Base-by-base conservation (phyloP, 2,113 vertebrate species). In the Puma concolor region DNA sequence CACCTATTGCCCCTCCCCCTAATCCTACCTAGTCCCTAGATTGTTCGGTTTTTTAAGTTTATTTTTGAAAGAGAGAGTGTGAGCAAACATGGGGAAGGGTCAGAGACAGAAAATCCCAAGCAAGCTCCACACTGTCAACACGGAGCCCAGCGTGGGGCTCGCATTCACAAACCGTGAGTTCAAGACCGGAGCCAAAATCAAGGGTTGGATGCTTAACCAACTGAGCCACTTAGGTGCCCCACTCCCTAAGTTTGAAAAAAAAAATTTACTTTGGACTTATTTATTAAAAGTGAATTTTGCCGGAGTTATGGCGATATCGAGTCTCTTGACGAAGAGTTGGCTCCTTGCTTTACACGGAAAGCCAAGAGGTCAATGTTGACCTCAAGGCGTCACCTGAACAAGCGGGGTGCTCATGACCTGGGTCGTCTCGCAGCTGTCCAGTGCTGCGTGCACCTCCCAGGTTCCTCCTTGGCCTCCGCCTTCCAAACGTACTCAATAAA, bases 401-500 rank as follows among this genome's bases (percentile, higher is more conserved):
- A 29, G 7, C 3, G 2, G 67, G 11, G 36, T 31, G 25, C 7
- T 77, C 33, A 1, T 8, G 5, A 23, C 27, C 33, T 5, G 19
- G 4, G 5, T 12, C 0, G 3, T 0, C 38, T 36, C 23, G 19
- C 63, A 4, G 11, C 5, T n/a, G 4, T 21, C 21, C 11, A 1
- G 1, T 11, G 14, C 1, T 2, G 9, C 16, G 17, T 4, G 3
- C 25, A 12, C 17, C 3, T 50, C 29, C n/a, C 41, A 54, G 36
- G 0, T 14, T 14, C 15, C 10, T 44, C 6, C 21, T 80, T 5
- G 2, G 41, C 27, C 16, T 38, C 44, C 6, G 5, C 16, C 11
- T 64, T 71, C 21, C 21, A 69, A 76, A 23, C 21, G 14, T 17
- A 10, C 71, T 63, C 50, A 69, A 3, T 50, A 81, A 74, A 25